A percentile compares a stretch with the other conserved stretches of the same genome.
phyloP scores from a whole-genome alignment of 2,113 vertebrate genomes.

The Chaetorhynchus papuensis region DNA sequence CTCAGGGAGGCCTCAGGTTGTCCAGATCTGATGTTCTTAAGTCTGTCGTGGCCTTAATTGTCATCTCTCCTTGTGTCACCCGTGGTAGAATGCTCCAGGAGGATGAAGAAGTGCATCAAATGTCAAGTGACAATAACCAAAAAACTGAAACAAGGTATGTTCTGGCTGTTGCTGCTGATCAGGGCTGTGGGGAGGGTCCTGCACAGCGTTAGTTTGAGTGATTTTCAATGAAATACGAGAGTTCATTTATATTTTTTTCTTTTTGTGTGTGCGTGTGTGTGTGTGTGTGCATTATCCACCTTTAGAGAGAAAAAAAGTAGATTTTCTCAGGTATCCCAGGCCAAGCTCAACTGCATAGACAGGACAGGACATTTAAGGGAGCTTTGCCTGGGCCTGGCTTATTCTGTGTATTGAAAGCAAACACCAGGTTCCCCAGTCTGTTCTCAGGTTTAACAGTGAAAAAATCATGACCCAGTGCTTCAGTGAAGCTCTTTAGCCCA shows the following conservation, averaged over 20 bases:
- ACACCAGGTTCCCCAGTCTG: neutral
- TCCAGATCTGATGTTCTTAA: neutral
- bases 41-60: neutral
- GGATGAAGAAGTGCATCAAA: conserved; percentile 99
- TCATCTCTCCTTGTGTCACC: neutral
- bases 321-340: neutral
- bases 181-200: neutral
- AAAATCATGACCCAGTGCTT: neutral
- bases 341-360: neutral
- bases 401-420: neutral
- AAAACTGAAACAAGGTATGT: conserved; percentile 91
- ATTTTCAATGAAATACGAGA: neutral
- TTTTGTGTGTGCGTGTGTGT: neutral
- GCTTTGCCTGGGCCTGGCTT: neutral
- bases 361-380: neutral
- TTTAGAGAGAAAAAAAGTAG: neutral
- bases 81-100: conserved; percentile 86
- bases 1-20: neutral
- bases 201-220: neutral
- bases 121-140: conserved; percentile 94
- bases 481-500: neutral
- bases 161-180: neutral
- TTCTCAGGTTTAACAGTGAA: neutral
- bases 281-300: neutral
- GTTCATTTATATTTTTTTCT: neutral